phyloP scores from a whole-genome alignment of 2,888 invertebrate genomes.

The Tipula unca region DNA sequence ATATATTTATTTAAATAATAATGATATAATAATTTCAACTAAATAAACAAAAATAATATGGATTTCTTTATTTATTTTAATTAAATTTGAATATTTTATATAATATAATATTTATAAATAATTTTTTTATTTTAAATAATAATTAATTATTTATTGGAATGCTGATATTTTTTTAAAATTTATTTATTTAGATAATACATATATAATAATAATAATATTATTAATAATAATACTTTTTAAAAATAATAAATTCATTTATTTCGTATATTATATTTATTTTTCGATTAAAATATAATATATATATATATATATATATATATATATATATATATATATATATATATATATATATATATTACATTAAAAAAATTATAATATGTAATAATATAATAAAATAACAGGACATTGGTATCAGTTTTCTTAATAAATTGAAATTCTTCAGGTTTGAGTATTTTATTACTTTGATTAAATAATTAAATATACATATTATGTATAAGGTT shows the following conservation, averaged over 20 bases:
- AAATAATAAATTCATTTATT: constrained; percentile 4
- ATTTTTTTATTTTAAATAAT: background rate
- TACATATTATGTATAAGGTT: background rate
- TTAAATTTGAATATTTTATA: background rate
- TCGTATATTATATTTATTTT: background rate
- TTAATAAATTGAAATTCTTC: background rate
- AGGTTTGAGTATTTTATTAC: constrained; percentile 17
- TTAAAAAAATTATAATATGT: background rate
- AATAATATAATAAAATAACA: constrained; percentile 9
- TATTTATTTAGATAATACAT: background rate
- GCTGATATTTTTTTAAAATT: background rate
- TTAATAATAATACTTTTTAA: constrained; percentile 10
- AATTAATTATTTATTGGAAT: constrained; percentile 8
- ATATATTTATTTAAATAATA: background rate
- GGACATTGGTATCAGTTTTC: constrained; percentile 16
- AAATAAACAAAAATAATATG: background rate
- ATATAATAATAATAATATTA: constrained; percentile 1
- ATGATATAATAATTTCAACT: background rate
- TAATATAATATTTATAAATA: background rate
- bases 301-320: too few relatives aligned
- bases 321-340: too few relatives aligned
- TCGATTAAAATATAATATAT: background rate
- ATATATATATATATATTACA: background rate
- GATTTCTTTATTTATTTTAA: background rate
- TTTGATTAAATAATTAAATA: background rate